A percentile compares a stretch with the other conserved stretches of the same genome.
Conservation (phyloP, 2,113 vertebrate genomes). For the Elanoides forficatus region DNA sequence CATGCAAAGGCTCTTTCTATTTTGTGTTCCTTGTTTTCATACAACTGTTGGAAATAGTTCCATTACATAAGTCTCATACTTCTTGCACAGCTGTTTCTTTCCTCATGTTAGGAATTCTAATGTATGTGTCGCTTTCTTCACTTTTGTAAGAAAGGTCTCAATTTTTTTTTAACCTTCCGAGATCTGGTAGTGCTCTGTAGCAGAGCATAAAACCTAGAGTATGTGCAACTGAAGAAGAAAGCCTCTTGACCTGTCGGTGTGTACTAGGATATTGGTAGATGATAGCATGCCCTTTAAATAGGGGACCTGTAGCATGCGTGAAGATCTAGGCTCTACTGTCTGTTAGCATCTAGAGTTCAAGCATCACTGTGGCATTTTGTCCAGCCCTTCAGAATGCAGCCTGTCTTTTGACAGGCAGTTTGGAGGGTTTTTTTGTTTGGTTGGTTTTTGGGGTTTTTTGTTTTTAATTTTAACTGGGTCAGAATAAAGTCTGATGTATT, state of each 20-base stretch:
- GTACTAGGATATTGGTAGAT: neutral
- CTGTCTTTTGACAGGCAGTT: neutral
- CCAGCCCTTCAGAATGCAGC: neutral
- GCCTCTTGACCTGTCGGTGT: neutral
- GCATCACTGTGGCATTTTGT: neutral
- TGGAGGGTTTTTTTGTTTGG: too few relatives aligned
- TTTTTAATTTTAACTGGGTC: too few relatives aligned
- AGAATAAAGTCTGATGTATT: neutral
- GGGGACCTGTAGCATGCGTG: neutral
- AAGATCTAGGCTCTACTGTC: neutral
- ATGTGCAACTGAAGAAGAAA: neutral
- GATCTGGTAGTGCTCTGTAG: neutral
- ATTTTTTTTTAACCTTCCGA: neutral
- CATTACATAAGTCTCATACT: neutral
- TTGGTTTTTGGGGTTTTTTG: too few relatives aligned
- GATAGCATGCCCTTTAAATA: neutral
- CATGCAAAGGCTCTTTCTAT: neutral
- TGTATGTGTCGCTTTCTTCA: fast-evolving
- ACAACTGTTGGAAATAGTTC: neutral
- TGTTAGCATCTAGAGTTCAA: neutral
- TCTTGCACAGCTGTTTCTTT: neutral
- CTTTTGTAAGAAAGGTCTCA: neutral
- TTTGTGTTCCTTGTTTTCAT: neutral
- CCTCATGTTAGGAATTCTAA: neutral
- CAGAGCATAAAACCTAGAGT: neutral